Percentiles rank a stretch among this genome's conserved stretches.
Evolutionary conservation across 2,113 vertebrate genomes (phyloP).

Genomic region (Phylloscopus trochilus): DNA sequence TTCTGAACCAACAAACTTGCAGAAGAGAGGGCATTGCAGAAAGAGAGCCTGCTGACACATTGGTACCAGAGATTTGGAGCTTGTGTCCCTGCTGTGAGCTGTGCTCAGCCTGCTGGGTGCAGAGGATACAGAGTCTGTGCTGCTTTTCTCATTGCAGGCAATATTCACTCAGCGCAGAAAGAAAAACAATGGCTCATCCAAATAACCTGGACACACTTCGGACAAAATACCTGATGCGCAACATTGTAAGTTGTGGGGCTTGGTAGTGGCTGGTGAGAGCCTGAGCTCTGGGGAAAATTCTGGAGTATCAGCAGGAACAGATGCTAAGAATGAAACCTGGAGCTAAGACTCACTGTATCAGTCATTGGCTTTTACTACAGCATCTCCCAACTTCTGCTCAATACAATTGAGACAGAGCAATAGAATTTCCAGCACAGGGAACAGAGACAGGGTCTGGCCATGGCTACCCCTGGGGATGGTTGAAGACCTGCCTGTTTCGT

Average conservation of each 20-base stretch:
- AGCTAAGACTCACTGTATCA: not conserved
- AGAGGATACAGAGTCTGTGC: not conserved
- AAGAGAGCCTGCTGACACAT: not conserved
- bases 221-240: conserved; percentile 79
- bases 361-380: not conserved
- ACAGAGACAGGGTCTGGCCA: not conserved
- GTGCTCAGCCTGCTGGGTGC: not conserved
- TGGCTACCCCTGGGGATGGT: no score
- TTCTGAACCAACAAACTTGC: not conserved
- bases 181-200: conserved; percentile 78
- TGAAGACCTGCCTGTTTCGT: not conserved
- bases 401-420: not conserved
- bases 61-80: not conserved
- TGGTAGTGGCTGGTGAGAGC: not conserved
- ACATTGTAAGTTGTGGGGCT: conserved; percentile 73
- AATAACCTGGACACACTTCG: conserved; percentile 84
- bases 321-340: not conserved
- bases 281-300: not conserved
- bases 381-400: not conserved
- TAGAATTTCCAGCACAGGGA: not conserved
- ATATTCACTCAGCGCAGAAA: conserved; percentile 75
- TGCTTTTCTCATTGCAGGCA: conserved; percentile 73
- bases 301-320: not conserved
- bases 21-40: not conserved
- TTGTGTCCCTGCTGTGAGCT: not conserved